Evolutionary conservation across 2,797 vertebrate species (phyloP), one percentile per base, ranked within the genome.

Genomic region (Ctenopoma multispine): DNA sequence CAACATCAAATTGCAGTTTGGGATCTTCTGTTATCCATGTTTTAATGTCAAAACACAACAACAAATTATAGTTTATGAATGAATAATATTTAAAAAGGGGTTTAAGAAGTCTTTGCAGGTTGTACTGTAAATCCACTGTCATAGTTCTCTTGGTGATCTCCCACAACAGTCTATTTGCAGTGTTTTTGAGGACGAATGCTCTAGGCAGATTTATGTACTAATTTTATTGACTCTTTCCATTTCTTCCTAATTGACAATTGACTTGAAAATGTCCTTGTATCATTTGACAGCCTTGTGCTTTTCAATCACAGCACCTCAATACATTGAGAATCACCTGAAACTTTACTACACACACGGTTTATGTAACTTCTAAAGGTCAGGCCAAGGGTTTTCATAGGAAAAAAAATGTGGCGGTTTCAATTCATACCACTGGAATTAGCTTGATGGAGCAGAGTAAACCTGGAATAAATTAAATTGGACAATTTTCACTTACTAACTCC

Each of bases 1-100:
- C n/a, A 31, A 76, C 75, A 83, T 76, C 36, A 74, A 68, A 74
- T 59, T 68, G 57, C 76, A 77, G 63, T 79, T 79, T 75, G 65
- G 57, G 62, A 75, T 73, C 38, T 70, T 72, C 41, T 46, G 50
- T 69, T 79, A 67, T 74, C 57, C 67, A 41, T 73, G 58, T 83
- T 73, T 76, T 66, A 87, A 80, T 79, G 77, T 73, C 78, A 77
- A 63, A 80, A 72, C 18, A n/a, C 62, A 7, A 51, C 51, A 70
- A 71, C 43, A 83, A 81, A 71, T 27, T 69, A 65, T 55, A 68
- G 58, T 75, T 74, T 80, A 70, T 81, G 40, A 83, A 89, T 76
- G 60, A 83, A 41, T 83, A 64, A 86, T 66, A 58, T 40, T 40
- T 1, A 50, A 78, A 77, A 69, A 66, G 46, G 12, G 29, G 38